Percentiles rank a stretch among this genome's conserved stretches.
These are phyloP conservation scores for Arrhopalites spinosus DNA, from an alignment of 2,888 invertebrate species.

Conservation along the genomic window DNA sequence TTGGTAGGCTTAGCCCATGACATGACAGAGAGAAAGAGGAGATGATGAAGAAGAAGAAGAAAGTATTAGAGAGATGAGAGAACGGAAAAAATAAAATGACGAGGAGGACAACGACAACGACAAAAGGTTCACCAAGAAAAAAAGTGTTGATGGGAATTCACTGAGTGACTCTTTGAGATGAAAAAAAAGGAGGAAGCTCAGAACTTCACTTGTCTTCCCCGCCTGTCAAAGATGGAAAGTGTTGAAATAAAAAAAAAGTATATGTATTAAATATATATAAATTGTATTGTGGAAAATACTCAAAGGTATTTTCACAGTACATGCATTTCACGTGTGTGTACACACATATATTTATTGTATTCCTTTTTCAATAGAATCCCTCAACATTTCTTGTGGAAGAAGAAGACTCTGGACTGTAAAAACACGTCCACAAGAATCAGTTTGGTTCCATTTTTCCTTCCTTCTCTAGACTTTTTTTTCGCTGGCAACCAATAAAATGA, in stretches of 20 bases:
- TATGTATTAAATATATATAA: no score
- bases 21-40: no score
- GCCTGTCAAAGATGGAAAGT: slow-evolving; percentile 20
- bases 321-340: neutral
- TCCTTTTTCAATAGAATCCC: slow-evolving; percentile 4
- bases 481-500: slow-evolving; percentile 35
- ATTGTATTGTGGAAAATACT: no score
- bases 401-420: slow-evolving; percentile 6
- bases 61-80: no score
- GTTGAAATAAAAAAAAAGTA: no score
- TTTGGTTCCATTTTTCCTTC: slow-evolving; percentile 13
- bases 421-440: slow-evolving; percentile 26
- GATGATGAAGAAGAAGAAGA: neutral
- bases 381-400: slow-evolving; percentile 12
- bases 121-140: neutral
- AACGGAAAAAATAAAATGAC: neutral
- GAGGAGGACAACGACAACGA: neutral
- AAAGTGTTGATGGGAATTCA: slow-evolving; percentile 32
- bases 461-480: neutral
- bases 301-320: no score
- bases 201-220: slow-evolving; percentile 31
- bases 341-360: neutral
- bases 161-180: slow-evolving; percentile 8
- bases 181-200: neutral
- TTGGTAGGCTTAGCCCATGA: no score